Conservation (phyloP, 2,113 vertebrate genomes). For the Copsychus sechellarum region DNA sequence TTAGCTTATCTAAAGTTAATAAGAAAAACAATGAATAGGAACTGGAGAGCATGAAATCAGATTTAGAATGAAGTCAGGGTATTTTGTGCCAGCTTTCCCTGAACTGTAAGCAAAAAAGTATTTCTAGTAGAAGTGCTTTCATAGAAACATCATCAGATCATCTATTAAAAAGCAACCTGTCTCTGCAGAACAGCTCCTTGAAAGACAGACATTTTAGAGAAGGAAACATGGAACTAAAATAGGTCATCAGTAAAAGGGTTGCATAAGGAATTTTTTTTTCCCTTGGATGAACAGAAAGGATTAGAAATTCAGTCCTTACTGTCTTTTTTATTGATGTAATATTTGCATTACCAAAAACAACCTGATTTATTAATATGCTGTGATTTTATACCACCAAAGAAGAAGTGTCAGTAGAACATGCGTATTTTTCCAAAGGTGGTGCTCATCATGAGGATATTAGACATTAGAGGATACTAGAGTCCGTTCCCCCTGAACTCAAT, state of each 20-base stretch:
- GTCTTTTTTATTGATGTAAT: background rate
- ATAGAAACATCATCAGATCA: background rate
- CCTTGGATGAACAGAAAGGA: background rate
- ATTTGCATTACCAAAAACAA: background rate
- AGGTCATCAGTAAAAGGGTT: background rate
- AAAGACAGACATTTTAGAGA: background rate
- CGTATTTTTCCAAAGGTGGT: background rate
- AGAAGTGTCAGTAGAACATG: background rate
- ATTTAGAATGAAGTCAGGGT: background rate
- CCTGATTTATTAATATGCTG: background rate
- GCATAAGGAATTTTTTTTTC: background rate
- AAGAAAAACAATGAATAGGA: slow-evolving; percentile 22
- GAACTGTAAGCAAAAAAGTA: background rate
- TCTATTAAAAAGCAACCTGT: background rate
- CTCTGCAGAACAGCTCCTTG: background rate
- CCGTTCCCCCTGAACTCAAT: fast-evolving
- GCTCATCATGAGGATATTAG: too few species aligned
- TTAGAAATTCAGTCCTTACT: background rate
- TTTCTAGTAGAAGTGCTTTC: background rate
- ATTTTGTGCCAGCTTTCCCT: background rate
- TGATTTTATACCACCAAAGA: background rate
- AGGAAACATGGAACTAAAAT: background rate
- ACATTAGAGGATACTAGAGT: background rate
- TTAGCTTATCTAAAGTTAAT: slow-evolving; percentile 10
- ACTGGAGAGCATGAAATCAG: background rate